Base-by-base conservation (phyloP, 2,888 invertebrate genomes). In the Lithophane ornitopus region DNA sequence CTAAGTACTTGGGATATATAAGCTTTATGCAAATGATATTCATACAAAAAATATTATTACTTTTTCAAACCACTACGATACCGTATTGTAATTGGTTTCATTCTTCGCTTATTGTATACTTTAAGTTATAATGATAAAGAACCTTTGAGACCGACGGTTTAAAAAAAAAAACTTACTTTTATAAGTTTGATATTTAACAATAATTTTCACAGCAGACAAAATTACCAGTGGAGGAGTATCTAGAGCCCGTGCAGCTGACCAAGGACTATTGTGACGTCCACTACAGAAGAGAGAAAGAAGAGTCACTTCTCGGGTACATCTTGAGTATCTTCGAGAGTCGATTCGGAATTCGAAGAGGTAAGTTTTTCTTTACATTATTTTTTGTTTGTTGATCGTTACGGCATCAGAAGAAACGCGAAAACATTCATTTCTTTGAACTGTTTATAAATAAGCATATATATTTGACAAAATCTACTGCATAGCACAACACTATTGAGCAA, bases 181-280 rank as follows among this genome's bases (percentile, higher is more conserved):
- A 4, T 46, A 46, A 14, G 19, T 49, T 19, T 9, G 11, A 41
- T 22, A 26, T 0, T 19, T 52, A 59, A 19, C 0, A 0, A 12
- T 4, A 16, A 14, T 28, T 6, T 44, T 28, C 14, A 19, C 11
- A 44, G 74, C 83, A 92, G 90, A 76, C 86, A 2, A 90, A 82
- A 16, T 49, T 94, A 3, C 92, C 92, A 6, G 96, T 96, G 6
- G 97, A 96, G 88, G 97, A 97, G 4, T 97, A 97, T 67, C 74
- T 97, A 74, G 97, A 95, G 68, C 97, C 97, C 3, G 93, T 96
- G 2, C 93, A 93, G 80, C 75, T 94, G 11, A 91, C 87, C 75
- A 93, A 92, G 59, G 95, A 96, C 65, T 96, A 96, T 81, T 95
- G 95, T 63, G 96, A 96, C 82, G 91, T 96, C 12, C 90, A 88